Conservation (phyloP, 23 tunicate genomes). For the Phallusia fumigata region DNA sequence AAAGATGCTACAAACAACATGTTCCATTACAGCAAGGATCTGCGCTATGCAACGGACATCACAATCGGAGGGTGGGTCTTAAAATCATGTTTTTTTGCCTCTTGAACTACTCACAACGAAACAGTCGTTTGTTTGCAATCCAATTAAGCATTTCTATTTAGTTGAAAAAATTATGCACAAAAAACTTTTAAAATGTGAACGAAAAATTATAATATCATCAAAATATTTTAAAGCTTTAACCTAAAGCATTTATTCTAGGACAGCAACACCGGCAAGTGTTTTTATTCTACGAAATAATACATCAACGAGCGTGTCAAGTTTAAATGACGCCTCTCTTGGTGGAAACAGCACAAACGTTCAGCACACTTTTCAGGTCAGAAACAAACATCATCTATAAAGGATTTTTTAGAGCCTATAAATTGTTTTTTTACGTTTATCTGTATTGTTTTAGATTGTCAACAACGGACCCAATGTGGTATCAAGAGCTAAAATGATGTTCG, state of each 20-base stretch:
- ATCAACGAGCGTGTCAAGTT: neutral
- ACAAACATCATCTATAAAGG: too few relatives aligned
- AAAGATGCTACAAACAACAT: neutral
- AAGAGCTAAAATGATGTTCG: neutral
- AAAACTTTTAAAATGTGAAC: too few relatives aligned
- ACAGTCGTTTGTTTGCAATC: too few relatives aligned
- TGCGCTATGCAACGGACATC: neutral
- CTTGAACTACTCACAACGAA: too few relatives aligned
- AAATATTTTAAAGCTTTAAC: too few relatives aligned
- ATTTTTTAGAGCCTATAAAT: too few relatives aligned
- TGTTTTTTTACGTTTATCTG: neutral
- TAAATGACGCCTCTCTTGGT: neutral
- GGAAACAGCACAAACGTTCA: neutral
- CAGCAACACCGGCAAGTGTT: neutral
- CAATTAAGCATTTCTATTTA: too few relatives aligned
- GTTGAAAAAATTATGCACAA: too few relatives aligned
- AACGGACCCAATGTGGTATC: conserved; percentile 1
- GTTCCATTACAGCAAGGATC: conserved; percentile 3
- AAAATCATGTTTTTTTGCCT: neutral
- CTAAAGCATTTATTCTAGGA: neutral
- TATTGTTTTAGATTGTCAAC: neutral
- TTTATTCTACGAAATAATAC: neutral
- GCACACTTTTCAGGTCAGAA: neutral
- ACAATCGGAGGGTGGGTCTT: conserved; percentile 2
- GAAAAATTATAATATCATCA: too few relatives aligned